These are phyloP conservation scores for Loxodonta africana DNA, from an alignment of 2,113 vertebrate species.

Conservation along the genomic window DNA sequence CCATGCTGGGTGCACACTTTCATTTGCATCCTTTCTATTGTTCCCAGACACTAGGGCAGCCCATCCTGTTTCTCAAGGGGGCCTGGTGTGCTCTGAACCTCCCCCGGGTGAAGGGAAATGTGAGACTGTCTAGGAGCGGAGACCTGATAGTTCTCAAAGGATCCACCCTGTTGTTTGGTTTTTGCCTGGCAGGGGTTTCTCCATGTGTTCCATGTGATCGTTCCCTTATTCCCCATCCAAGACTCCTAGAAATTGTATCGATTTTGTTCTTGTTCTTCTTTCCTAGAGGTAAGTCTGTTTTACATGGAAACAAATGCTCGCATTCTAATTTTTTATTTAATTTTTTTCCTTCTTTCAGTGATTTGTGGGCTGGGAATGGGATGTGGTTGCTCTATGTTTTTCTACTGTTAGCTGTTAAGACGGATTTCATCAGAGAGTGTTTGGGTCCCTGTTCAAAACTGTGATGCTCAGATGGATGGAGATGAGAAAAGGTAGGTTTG, in stretches of 20 bases:
- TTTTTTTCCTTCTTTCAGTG: not conserved
- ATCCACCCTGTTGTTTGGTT: not conserved
- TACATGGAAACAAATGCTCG: accelerated
- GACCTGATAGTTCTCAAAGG: conserved; percentile 52
- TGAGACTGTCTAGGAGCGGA: conserved; percentile 29
- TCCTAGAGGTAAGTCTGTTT: not conserved
- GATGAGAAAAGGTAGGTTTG: accelerated
- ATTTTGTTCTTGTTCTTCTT: not conserved
- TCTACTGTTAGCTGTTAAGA: not conserved
- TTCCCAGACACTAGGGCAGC: not conserved
- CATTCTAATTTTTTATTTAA: not conserved
- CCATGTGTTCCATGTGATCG: accelerated
- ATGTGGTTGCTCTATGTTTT: not conserved
- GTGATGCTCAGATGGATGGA: not conserved
- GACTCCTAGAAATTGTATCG: not conserved
- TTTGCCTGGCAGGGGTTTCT: not conserved
- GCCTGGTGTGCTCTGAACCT: not conserved
- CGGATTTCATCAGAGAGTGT: not conserved
- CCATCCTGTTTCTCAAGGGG: not conserved
- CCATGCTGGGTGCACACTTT: not conserved
- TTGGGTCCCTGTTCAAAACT: not conserved
- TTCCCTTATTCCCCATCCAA: not conserved
- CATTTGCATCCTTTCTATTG: not conserved
- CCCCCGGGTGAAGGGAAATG: not conserved
- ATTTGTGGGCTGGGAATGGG: not conserved